Evolutionary conservation across 2,113 vertebrate genomes (phyloP).

Genomic region (Ptyas mucosa): DNA sequence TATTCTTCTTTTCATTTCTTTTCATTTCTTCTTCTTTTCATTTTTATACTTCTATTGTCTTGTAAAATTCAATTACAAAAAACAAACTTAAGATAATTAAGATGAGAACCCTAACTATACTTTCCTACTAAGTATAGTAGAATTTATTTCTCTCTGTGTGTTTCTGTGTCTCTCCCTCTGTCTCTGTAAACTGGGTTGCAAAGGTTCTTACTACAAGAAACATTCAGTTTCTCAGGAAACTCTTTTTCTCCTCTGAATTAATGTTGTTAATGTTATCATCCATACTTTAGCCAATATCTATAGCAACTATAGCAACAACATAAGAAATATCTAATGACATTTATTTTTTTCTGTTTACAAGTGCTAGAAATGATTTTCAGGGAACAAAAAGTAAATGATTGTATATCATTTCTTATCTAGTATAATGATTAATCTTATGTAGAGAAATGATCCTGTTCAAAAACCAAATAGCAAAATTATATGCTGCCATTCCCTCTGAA

Average conservation of each 20-base stretch:
- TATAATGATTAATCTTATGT: background rate
- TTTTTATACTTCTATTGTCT: too few species aligned
- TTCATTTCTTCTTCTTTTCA: too few species aligned
- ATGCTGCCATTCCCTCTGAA: background rate
- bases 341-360: background rate
- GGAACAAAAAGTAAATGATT: background rate
- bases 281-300: background rate
- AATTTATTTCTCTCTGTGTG: too few species aligned
- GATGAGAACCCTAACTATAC: too few species aligned
- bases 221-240: background rate
- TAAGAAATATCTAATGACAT: background rate
- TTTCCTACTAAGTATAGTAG: too few species aligned
- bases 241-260: background rate
- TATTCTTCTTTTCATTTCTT: too few species aligned
- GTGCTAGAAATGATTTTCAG: background rate
- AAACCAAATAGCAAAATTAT: background rate
- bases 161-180: too few species aligned
- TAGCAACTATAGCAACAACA: background rate
- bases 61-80: too few species aligned
- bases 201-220: background rate
- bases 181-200: background rate
- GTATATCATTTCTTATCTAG: background rate
- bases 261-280: background rate
- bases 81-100: too few species aligned
- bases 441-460: background rate